These are phyloP conservation scores for Girardinichthys multiradiatus DNA, from an alignment of 2,113 vertebrate species.

Conservation along the genomic window DNA sequence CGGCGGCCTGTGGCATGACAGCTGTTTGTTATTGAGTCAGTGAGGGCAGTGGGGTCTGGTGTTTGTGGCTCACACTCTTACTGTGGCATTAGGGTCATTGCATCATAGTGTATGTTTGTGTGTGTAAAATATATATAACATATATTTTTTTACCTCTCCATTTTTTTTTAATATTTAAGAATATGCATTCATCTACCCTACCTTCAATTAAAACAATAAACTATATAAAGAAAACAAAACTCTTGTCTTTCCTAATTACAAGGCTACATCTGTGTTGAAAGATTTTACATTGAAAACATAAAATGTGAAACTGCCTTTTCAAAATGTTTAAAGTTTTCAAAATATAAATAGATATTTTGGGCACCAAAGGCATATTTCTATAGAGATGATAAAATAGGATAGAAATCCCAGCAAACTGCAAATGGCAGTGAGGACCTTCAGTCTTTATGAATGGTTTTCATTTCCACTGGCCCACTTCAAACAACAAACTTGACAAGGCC, in stretches of 20 bases:
- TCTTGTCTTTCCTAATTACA: too few species aligned
- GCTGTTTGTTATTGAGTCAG: conserved; percentile 61
- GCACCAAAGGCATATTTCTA: background rate
- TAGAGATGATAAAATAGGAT: background rate
- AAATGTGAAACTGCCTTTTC: too few species aligned
- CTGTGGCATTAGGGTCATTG: conserved; percentile 14
- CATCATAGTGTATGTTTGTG: conserved; percentile 12
- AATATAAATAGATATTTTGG: background rate
- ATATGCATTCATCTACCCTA: background rate
- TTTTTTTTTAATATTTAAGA: background rate
- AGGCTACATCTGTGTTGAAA: too few species aligned
- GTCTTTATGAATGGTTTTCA: background rate
- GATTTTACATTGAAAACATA: too few species aligned
- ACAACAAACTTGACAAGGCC: background rate
- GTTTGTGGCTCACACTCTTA: conserved; percentile 35
- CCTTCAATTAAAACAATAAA: background rate
- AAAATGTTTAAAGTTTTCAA: too few species aligned
- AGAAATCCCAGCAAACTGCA: background rate
- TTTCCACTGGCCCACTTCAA: background rate
- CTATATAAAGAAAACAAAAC: too few species aligned
- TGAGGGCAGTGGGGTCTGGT: conserved; percentile 37
- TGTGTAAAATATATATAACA: conserved; percentile 13
- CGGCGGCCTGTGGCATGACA: conserved; percentile 30
- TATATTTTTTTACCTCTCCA: background rate
- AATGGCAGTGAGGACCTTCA: background rate